Evolutionary conservation across 2,888 invertebrate species (phyloP).

Genomic region (Gymnocheta viridis): DNA sequence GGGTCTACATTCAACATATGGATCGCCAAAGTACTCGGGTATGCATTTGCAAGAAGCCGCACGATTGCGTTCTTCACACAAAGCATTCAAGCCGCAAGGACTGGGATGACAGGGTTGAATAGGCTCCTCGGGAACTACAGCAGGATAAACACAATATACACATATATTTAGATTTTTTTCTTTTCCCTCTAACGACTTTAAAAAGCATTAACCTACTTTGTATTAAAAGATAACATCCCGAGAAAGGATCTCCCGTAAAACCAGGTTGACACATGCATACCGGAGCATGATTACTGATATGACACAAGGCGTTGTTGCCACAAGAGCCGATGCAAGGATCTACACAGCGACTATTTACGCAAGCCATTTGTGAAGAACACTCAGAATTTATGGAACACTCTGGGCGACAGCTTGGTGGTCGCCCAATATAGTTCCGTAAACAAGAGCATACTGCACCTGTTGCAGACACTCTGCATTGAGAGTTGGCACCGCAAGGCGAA

Average conservation of each 20-base stretch:
- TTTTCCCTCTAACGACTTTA: not conserved
- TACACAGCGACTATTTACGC: constrained; percentile 83
- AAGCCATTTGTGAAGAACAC: constrained; percentile 83
- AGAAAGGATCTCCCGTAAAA: constrained; percentile 86
- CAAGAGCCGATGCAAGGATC: constrained; percentile 87
- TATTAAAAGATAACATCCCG: constrained; percentile 82
- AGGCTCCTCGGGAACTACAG: constrained; percentile 82
- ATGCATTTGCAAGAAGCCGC: constrained; percentile 86
- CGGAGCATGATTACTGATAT: constrained; percentile 83
- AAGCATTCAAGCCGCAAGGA: constrained; percentile 87
- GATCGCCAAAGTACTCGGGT: constrained; percentile 86
- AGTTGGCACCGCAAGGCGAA: constrained; percentile 86
- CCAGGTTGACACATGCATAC: constrained; percentile 83
- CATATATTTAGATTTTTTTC: constrained; percentile 26
- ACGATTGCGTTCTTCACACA: constrained; percentile 85
- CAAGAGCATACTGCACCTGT: constrained; percentile 85
- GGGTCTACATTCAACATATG: constrained; percentile 86
- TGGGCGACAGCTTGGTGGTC: constrained; percentile 86
- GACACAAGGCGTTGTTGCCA: constrained; percentile 86
- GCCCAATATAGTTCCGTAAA: constrained; percentile 84
- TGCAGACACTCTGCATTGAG: constrained; percentile 83
- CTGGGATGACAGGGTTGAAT: constrained; percentile 85
- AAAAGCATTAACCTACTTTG: constrained; percentile 82
- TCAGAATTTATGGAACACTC: constrained; percentile 85
- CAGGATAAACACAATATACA: constrained; percentile 31